Base-by-base conservation (phyloP, 2,113 vertebrate species). In the Cebidichthys violaceus region DNA sequence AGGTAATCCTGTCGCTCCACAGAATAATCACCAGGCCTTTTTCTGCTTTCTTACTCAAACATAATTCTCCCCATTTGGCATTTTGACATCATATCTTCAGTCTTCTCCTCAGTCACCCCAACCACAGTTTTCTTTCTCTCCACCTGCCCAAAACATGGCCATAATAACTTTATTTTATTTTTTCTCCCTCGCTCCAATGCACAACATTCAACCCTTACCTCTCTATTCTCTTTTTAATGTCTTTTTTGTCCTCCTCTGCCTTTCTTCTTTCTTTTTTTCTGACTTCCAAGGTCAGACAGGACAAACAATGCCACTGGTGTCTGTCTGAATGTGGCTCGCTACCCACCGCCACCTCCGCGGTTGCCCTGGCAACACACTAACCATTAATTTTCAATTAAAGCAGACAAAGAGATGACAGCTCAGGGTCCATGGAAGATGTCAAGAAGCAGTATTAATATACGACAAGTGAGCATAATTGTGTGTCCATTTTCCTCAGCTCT, bases 311-410 rank as follows among this genome's bases (percentile, higher is more conserved):
- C 97, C 94, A 97, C 96, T 96, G 97, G 97, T 97, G 96, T 97
- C 96, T 97, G 94, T 94, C 95, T 97, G 96, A 98, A 97, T 96
- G 93, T 90, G 93, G 93, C 96, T 96, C 93, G 84, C 96, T 96
- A 97, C 96, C 96, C 96, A 95, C 96, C 95, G 94, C 96, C 96
- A 95, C 96, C 94, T 96, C 96, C 93, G 95, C 94, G 89, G 97
- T 99, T 97, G 97, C 98, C 98, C 93, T 96, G 96, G 97, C 96
- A 98, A 99, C 97, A 91, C 95, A 97, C 96, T 96, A 98, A 98
- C 98, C 98, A 99, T 99, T 99, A 99, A 99, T 99, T 99, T 99
- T 99, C 98, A 99, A 99, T 99, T 99, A 99, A 99, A 99, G 96
- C 97, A 99, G 98, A 99, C 98, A 99, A 99, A 99, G 98, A 96